Conservation (phyloP, 2,113 vertebrate genomes). For the Indicator indicator region DNA sequence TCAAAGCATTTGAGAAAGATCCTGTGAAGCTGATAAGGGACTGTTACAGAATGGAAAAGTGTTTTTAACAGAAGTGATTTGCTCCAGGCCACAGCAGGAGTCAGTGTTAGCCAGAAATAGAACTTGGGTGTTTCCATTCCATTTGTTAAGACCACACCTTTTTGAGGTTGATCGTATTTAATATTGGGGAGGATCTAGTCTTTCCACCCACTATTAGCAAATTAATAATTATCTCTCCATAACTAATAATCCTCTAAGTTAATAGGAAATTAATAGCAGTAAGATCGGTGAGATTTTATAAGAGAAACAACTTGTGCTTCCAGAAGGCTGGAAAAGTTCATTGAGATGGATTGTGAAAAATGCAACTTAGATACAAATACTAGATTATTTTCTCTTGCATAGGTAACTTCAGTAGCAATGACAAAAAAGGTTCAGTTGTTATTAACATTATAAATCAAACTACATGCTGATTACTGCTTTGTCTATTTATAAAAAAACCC, state of each 20-base stretch:
- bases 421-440: not conserved
- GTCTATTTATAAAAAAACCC: constrained; percentile 31
- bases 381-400: not conserved
- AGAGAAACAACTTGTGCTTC: not conserved
- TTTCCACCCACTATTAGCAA: constrained; percentile 46
- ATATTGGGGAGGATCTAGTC: constrained; percentile 20
- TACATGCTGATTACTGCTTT: constrained; percentile 28
- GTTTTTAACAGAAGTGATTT: constrained; percentile 63
- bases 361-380: not conserved
- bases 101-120: constrained; percentile 67
- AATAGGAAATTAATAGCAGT: not conserved
- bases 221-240: constrained; percentile 31
- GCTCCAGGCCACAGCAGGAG: constrained; percentile 65
- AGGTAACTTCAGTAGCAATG: not conserved
- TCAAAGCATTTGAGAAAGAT: constrained; percentile 68
- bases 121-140: constrained; percentile 63
- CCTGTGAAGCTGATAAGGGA: constrained; percentile 57
- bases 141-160: constrained; percentile 60
- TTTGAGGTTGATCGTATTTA: constrained; percentile 49
- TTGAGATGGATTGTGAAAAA: not conserved
- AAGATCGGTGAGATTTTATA: not conserved
- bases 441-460: not conserved
- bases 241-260: constrained; percentile 35
- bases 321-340: not conserved
- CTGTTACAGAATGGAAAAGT: constrained; percentile 59